phyloP scores from a whole-genome alignment of 2,797 vertebrate species.

The Lutjanus argentimaculatus region DNA sequence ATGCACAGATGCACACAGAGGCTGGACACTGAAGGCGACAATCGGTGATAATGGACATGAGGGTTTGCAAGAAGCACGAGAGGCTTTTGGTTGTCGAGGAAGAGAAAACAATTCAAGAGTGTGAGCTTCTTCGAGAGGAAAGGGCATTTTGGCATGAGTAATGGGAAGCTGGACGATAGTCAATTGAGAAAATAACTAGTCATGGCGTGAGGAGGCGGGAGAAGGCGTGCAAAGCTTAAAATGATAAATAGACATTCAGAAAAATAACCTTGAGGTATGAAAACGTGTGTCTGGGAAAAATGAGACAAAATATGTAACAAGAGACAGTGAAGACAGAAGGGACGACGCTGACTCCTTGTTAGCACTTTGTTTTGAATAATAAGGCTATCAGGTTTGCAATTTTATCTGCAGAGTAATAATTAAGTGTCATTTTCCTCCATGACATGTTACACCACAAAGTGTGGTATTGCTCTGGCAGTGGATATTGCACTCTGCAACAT shows the following conservation, averaged over 20 bases:
- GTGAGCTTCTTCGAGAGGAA: conserved; percentile 44
- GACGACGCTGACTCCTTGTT: conserved; percentile 30
- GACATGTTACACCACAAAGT: conserved; percentile 49
- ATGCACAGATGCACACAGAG: background rate
- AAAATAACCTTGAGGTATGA: conserved; percentile 74
- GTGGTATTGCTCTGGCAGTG: conserved; percentile 14
- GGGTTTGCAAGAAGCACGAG: conserved; percentile 6
- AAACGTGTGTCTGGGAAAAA: conserved; percentile 42
- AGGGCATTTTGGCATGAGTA: conserved; percentile 66
- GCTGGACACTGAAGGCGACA: conserved; percentile 19
- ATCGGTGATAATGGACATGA: conserved; percentile 38
- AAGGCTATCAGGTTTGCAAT: conserved; percentile 45
- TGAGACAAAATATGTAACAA: conserved; percentile 32
- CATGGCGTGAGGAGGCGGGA: conserved; percentile 57
- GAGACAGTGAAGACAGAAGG: conserved; percentile 25
- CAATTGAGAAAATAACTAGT: conserved; percentile 77
- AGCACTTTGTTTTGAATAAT: conserved; percentile 48
- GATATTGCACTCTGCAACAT: conserved; percentile 64
- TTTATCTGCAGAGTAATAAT: conserved; percentile 47
- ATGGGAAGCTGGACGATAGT: conserved; percentile 65
- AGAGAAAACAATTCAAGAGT: conserved; percentile 46
- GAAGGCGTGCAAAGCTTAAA: conserved; percentile 58
- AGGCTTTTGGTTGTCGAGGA: conserved; percentile 31
- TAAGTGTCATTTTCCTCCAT: conserved; percentile 45
- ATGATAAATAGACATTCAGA: conserved; percentile 70